These are phyloP conservation scores for Yponomeuta malinellus DNA, from an alignment of 2,888 invertebrate species.

Conservation along the genomic window DNA sequence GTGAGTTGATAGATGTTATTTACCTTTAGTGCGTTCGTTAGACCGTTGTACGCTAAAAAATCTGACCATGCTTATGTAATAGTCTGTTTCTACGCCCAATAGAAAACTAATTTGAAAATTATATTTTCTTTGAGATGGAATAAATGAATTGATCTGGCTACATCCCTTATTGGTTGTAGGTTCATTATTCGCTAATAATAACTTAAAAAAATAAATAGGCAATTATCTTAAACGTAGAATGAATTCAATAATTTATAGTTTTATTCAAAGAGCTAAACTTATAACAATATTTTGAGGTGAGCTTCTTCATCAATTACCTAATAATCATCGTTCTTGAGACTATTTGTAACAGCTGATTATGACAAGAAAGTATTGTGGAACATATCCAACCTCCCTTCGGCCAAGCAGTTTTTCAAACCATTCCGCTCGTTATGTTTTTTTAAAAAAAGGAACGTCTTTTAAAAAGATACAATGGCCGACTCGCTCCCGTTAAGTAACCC, in stretches of 20 bases:
- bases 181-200: too few species aligned
- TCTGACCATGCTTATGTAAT: too few species aligned
- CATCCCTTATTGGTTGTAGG: too few species aligned
- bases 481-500: constrained; percentile 73
- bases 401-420: constrained; percentile 26
- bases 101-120: too few species aligned
- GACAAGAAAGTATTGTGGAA: constrained; percentile 26
- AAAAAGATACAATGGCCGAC: constrained; percentile 45
- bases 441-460: constrained; percentile 35
- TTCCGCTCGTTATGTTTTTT: constrained; percentile 30
- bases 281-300: constrained; percentile 15
- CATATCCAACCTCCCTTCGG: constrained; percentile 23
- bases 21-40: not conserved
- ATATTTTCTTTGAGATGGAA: too few species aligned
- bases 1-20: not conserved
- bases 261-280: too few species aligned
- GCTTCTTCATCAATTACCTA: constrained; percentile 53
- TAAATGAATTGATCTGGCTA: too few species aligned
- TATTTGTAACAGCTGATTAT: constrained; percentile 48
- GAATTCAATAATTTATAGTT: too few species aligned
- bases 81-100: too few species aligned
- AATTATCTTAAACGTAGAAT: too few species aligned
- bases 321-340: constrained; percentile 34
- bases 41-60: not conserved
- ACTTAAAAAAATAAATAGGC: too few species aligned